A percentile compares a stretch with the other conserved stretches of the same genome.
Conservation (phyloP, 2,113 vertebrate genomes). For the Entelurus aequoreus region DNA sequence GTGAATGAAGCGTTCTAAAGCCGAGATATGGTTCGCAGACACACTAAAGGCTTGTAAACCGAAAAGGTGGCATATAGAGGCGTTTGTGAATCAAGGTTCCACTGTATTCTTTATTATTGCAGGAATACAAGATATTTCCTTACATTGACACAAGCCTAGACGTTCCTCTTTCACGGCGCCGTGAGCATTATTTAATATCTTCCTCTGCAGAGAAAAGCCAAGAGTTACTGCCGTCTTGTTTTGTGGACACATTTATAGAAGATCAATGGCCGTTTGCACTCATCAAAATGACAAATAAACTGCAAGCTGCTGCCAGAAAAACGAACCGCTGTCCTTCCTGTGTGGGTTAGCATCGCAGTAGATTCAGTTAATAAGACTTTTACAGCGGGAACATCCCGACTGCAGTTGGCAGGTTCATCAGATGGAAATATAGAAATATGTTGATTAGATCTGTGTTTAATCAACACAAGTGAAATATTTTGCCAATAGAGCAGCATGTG, state of each 20-base stretch:
- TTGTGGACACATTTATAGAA: constrained; percentile 2
- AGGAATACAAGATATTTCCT: not conserved
- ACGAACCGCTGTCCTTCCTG: not conserved
- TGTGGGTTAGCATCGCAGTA: not conserved
- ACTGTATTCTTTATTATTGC: too few relatives aligned
- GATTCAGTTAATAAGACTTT: constrained; percentile 1
- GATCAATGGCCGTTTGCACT: not conserved
- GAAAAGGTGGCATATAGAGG: too few relatives aligned
- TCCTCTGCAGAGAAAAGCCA: constrained; percentile 3
- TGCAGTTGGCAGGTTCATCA: not conserved
- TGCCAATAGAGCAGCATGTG: constrained; percentile 5
- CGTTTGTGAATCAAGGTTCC: too few relatives aligned
- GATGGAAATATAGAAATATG: constrained; percentile 5
- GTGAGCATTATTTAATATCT: constrained; percentile 4
- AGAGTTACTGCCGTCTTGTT: not conserved
- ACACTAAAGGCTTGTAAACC: too few relatives aligned
- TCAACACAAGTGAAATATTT: constrained; percentile 15
- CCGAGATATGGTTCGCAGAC: too few relatives aligned
- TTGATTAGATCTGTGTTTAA: constrained; percentile 22
- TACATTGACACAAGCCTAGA: not conserved
- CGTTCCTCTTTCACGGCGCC: not conserved
- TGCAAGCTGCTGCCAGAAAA: constrained; percentile 4
- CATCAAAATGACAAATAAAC: constrained; percentile 12
- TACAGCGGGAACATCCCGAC: not conserved
- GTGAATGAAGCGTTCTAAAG: too few relatives aligned